phyloP scores from a whole-genome alignment of 2,113 vertebrate genomes.

The Otis tarda region DNA sequence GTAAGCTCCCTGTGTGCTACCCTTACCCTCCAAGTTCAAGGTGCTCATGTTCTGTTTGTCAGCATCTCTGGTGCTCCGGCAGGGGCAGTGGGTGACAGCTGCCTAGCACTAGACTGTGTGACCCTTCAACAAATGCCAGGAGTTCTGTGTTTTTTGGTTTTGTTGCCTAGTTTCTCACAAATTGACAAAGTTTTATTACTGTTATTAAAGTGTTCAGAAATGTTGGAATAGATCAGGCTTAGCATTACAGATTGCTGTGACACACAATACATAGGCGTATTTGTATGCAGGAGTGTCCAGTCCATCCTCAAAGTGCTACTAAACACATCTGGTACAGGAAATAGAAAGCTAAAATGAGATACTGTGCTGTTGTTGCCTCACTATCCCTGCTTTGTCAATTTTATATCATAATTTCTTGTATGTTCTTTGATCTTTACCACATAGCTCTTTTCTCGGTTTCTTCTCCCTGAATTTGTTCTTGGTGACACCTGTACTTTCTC shows the following conservation, averaged over 20 bases:
- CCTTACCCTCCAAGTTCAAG: not conserved
- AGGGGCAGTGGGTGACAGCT: not conserved
- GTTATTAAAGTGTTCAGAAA: not conserved
- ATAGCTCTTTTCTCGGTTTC: not conserved
- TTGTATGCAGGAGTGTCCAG: not conserved
- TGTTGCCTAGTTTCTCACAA: not conserved
- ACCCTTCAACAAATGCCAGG: not conserved
- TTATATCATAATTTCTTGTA: not conserved
- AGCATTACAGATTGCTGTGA: not conserved
- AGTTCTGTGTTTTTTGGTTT: not conserved
- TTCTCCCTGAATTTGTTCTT: not conserved
- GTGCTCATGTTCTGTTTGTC: not conserved
- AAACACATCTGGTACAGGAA: not conserved
- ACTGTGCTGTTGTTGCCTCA: not conserved
- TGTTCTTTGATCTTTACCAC: not conserved
- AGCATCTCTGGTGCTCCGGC: not conserved
- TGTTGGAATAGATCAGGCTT: not conserved
- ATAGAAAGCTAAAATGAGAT: not conserved
- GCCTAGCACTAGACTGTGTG: not conserved
- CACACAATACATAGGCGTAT: not conserved
- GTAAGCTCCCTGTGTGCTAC: not conserved
- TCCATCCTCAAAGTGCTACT: not conserved
- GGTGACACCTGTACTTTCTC: not conserved
- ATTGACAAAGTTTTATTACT: not conserved
- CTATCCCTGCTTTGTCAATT: not conserved